Evolutionary conservation across 1,140 invertebrate species (phyloP).

Genomic region (Micrasema longulum): DNA sequence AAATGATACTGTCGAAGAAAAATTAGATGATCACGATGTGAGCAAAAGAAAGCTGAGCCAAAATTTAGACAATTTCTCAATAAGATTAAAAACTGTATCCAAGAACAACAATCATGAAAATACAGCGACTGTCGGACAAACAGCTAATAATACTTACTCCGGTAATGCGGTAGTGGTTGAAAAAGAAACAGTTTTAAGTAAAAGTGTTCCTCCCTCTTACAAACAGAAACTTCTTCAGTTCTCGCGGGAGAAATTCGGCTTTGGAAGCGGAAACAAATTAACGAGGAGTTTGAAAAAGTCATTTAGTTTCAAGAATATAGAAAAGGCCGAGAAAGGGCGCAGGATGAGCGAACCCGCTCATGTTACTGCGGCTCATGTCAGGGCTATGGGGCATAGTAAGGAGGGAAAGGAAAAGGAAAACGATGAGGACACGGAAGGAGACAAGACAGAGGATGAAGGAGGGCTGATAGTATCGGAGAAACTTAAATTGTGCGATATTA

Average conservation of each 20-base stretch:
- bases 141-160: constrained; percentile 57
- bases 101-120: constrained; percentile 58
- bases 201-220: constrained; percentile 67
- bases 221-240: constrained; percentile 67
- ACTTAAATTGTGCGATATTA: constrained; percentile 57
- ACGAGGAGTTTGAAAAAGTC: constrained; percentile 67
- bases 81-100: constrained; percentile 65
- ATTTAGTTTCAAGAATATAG: constrained; percentile 64
- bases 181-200: constrained; percentile 61
- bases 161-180: constrained; percentile 41
- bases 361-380: constrained; percentile 56
- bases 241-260: constrained; percentile 65
- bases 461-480: constrained; percentile 61
- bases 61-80: constrained; percentile 64
- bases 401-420: constrained; percentile 61
- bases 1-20: constrained; percentile 14
- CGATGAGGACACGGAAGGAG: constrained; percentile 64
- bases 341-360: constrained; percentile 64
- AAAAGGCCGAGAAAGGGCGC: constrained; percentile 60
- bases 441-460: constrained; percentile 60
- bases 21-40: constrained; percentile 55
- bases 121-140: constrained; percentile 56
- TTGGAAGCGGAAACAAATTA: constrained; percentile 64
- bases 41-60: constrained; percentile 63
- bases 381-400: constrained; percentile 56